A percentile compares a stretch with the other conserved stretches of the same genome.
Evolutionary conservation across 2,888 invertebrate genomes (phyloP).

Genomic region (Dolichopus griseipennis): DNA sequence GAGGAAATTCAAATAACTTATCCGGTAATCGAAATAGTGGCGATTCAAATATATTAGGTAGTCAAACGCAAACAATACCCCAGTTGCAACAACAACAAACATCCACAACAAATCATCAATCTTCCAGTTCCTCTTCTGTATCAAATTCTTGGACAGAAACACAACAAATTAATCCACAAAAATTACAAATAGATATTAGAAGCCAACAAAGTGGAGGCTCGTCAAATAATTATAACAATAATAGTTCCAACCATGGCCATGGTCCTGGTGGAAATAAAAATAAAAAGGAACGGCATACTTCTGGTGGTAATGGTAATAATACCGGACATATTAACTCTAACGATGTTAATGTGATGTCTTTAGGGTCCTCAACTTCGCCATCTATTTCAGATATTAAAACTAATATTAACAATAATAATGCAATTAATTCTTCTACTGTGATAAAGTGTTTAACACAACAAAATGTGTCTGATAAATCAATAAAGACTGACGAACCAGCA

Average conservation of each 20-base stretch:
- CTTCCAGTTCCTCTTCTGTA: conserved; percentile 10
- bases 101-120: background rate
- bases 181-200: background rate
- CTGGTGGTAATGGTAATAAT: background rate
- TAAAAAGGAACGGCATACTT: conserved; percentile 16
- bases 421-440: conserved; percentile 42
- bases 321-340: background rate
- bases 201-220: conserved; percentile 21
- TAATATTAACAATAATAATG: conserved; percentile 34
- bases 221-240: conserved; percentile 13
- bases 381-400: conserved; percentile 23
- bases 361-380: conserved; percentile 25
- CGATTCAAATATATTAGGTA: background rate
- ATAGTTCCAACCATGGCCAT: conserved; percentile 19
- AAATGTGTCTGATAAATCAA: conserved; percentile 55
- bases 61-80: background rate
- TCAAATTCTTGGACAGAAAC: conserved; percentile 18
- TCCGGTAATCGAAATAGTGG: background rate
- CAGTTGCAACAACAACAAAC: conserved; percentile 8
- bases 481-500: conserved; percentile 52
- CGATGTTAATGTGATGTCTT: conserved; percentile 14
- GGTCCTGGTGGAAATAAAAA: conserved; percentile 20
- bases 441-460: conserved; percentile 44
- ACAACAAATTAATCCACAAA: background rate
- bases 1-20: background rate